Evolutionary conservation across 2,888 invertebrate species (phyloP).

Genomic region (Lapara coniferarum): DNA sequence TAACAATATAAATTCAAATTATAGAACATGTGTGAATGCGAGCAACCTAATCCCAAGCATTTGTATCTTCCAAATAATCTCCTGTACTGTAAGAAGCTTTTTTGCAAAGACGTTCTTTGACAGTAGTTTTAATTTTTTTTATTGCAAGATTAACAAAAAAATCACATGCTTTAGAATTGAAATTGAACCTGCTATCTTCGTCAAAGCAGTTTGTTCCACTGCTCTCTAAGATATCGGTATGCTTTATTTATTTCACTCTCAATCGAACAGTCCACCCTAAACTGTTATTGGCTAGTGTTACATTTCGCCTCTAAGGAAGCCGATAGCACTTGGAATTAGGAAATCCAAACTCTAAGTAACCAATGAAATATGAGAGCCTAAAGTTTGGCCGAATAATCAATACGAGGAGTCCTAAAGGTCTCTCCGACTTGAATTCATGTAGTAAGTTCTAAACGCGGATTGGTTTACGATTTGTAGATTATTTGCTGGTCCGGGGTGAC

Average conservation of each 20-base stretch:
- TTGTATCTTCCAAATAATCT: no score
- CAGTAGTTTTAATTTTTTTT: no score
- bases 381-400: slow-evolving; percentile 28
- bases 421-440: slow-evolving; percentile 32
- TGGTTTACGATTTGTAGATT: slow-evolving; percentile 8
- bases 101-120: no score
- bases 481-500: background rate
- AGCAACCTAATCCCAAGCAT: no score
- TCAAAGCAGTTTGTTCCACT: no score
- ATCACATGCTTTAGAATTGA: background rate
- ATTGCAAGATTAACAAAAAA: background rate
- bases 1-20: no score
- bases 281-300: slow-evolving; percentile 14
- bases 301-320: slow-evolving; percentile 25
- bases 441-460: slow-evolving; percentile 15
- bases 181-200: no score
- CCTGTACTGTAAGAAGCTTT: no score
- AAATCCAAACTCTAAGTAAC: slow-evolving; percentile 28
- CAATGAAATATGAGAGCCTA: slow-evolving; percentile 31
- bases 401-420: slow-evolving; percentile 10
- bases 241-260: background rate
- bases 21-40: no score
- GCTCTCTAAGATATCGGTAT: no score
- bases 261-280: background rate
- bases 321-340: slow-evolving; percentile 28